phyloP scores from a whole-genome alignment of 1,140 invertebrate genomes.

The Mamestra configurata region DNA sequence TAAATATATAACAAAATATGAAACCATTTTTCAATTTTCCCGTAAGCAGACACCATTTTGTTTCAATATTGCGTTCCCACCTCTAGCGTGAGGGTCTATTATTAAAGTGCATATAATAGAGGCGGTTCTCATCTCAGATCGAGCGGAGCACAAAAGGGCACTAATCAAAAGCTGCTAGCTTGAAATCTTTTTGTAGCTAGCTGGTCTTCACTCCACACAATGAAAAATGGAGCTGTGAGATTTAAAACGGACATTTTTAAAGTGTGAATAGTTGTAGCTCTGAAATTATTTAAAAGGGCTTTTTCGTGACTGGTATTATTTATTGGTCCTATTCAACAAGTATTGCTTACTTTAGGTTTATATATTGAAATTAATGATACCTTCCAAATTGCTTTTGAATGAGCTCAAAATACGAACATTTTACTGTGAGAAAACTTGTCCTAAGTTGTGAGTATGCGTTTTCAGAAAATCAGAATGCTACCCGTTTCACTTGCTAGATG shows the following conservation, averaged over 20 bases:
- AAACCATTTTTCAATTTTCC: too few relatives aligned
- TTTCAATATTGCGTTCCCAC: neutral
- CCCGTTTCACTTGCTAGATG: too few relatives aligned
- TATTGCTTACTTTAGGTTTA: too few relatives aligned
- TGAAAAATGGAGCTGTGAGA: neutral
- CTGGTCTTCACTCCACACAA: neutral
- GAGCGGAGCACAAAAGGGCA: constrained; percentile 38
- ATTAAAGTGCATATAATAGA: neutral
- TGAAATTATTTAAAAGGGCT: neutral
- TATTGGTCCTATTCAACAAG: too few relatives aligned
- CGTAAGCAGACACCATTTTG: too few relatives aligned
- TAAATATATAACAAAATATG: too few relatives aligned
- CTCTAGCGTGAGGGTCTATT: constrained; percentile 12
- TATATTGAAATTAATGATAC: too few relatives aligned
- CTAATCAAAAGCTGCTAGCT: constrained; percentile 52
- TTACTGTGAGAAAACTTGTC: too few relatives aligned
- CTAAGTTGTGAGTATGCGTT: too few relatives aligned
- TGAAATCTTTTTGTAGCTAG: constrained; percentile 27
- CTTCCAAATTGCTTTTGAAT: too few relatives aligned
- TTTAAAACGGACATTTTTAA: constrained; percentile 22
- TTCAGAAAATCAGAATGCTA: too few relatives aligned
- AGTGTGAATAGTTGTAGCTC: neutral
- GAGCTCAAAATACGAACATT: too few relatives aligned
- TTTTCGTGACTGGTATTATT: neutral
- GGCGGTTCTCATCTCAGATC: constrained; percentile 28